These are phyloP conservation scores for Anguilla marmorata DNA, from an alignment of 2,797 vertebrate species.

Conservation along the genomic window DNA sequence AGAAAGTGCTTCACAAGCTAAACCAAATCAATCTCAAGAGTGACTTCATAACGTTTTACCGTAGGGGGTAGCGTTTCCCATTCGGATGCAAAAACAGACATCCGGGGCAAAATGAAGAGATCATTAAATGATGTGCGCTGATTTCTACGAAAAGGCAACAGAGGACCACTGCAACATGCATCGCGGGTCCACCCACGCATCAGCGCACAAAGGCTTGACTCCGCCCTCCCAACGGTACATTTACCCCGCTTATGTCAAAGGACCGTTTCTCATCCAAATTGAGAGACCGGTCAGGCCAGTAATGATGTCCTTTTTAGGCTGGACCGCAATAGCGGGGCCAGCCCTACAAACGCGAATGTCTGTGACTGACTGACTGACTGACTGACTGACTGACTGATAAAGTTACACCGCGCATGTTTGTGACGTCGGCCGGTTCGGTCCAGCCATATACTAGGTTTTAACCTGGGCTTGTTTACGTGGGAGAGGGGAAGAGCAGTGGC, in stretches of 20 bases:
- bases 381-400: no score
- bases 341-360: no score
- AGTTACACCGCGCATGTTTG: no score
- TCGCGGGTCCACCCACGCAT: background rate
- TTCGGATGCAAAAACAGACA: background rate
- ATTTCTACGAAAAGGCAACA: background rate
- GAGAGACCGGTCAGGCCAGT: background rate
- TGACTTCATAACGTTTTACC: background rate
- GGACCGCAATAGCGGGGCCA: no score
- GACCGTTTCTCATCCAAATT: background rate
- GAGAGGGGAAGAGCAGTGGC: background rate
- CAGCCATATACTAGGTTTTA: no score
- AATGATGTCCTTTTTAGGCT: background rate
- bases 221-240: background rate
- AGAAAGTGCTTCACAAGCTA: background rate
- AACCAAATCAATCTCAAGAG: background rate
- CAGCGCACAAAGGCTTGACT: background rate
- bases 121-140: background rate
- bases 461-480: background rate
- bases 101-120: background rate
- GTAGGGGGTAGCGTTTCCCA: background rate
- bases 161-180: background rate
- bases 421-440: no score
- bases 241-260: background rate
- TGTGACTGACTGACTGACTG: no score